Evolutionary conservation across 2,888 invertebrate species (phyloP).

Genomic region (Lithodes maja): DNA sequence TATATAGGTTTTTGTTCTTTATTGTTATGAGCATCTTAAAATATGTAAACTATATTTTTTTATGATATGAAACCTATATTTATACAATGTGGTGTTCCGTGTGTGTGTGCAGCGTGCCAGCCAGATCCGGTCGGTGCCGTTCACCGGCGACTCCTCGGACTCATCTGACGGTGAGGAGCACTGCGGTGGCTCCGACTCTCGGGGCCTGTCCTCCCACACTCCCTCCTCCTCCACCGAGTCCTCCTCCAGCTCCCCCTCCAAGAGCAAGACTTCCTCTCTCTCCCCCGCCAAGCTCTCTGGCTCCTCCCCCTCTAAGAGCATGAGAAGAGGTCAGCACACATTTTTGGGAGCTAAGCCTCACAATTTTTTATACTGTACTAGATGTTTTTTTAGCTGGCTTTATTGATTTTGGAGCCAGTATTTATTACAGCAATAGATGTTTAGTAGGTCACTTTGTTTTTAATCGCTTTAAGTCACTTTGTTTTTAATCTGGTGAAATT

Average conservation of each 20-base stretch:
- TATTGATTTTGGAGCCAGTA: neutral
- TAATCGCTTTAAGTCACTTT: neutral
- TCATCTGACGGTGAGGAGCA: conserved; percentile 87
- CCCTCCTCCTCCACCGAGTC: conserved; percentile 69
- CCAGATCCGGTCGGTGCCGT: conserved; percentile 96
- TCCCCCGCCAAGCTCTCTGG: conserved; percentile 70
- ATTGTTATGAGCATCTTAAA: too few relatives aligned
- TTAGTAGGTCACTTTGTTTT: neutral
- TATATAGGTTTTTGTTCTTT: too few relatives aligned
- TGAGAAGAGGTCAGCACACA: conserved; percentile 72
- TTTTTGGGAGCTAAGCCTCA: conserved; percentile 4
- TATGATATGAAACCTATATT: too few relatives aligned
- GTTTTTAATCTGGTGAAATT: too few relatives aligned
- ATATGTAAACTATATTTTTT: too few relatives aligned
- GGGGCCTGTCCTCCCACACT: conserved; percentile 71
- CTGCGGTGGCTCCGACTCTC: conserved; percentile 74
- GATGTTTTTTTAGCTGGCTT: neutral
- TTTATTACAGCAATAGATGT: neutral
- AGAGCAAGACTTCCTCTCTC: conserved; percentile 69
- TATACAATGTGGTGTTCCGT: too few relatives aligned
- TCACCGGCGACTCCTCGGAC: conserved; percentile 95
- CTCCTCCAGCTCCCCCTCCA: conserved; percentile 70
- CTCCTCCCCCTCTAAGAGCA: conserved; percentile 73
- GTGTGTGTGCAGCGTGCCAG: conserved; percentile 84
- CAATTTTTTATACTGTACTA: neutral